Evolutionary conservation across 2,888 invertebrate species (phyloP).

Genomic region (Hofmannophila pseudospretella): DNA sequence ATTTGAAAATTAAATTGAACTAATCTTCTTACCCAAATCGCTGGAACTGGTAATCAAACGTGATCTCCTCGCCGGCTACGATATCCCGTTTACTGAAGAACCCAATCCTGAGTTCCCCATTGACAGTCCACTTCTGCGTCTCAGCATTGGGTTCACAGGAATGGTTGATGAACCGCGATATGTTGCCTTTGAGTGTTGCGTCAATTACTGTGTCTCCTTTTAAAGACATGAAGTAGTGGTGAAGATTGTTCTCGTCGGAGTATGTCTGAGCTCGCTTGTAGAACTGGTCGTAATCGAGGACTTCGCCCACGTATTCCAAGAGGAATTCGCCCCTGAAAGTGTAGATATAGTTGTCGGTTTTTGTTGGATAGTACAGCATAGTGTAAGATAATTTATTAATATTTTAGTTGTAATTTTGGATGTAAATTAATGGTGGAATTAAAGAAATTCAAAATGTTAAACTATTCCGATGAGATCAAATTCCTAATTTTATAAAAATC

Average conservation of each 20-base stretch:
- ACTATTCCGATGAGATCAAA: no score
- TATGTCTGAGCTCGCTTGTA: constrained; percentile 92
- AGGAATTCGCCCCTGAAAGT: constrained; percentile 91
- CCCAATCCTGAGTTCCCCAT: constrained; percentile 95
- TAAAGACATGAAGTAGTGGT: constrained; percentile 98
- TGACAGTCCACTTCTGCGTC: constrained; percentile 98
- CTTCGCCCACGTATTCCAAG: constrained; percentile 99
- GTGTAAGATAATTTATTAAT: no score
- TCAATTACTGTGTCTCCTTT: constrained; percentile 93
- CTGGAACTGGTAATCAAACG: constrained; percentile 99
- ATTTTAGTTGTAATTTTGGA: no score
- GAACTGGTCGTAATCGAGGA: constrained; percentile 93
- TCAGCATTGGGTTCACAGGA: constrained; percentile 99
- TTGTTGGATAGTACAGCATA: no score
- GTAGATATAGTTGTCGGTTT: no score
- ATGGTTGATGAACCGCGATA: constrained; percentile 98
- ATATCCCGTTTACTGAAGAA: constrained; percentile 95
- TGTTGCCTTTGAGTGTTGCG: constrained; percentile 96
- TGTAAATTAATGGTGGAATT: no score
- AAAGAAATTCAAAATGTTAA: no score
- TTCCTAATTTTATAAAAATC: no score
- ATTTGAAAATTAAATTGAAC: no score
- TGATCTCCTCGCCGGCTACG: constrained; percentile 93
- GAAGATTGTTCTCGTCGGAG: constrained; percentile 91
- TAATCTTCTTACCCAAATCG: constrained; percentile 95